phyloP scores from a whole-genome alignment of 2,888 invertebrate genomes.

The Polyploca ridens region DNA sequence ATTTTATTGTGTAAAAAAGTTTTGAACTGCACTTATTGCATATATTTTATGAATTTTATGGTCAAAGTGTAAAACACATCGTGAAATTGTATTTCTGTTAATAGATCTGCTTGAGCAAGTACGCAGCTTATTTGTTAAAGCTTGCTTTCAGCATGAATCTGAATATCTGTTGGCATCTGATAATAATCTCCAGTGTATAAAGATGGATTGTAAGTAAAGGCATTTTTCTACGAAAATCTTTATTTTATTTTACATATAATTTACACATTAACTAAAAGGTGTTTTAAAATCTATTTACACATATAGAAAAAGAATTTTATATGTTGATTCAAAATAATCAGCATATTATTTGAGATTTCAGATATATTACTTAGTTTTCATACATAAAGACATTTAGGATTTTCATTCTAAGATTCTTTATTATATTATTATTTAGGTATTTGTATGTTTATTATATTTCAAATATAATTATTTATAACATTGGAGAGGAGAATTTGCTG shows the following conservation, averaged over 20 bases:
- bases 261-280: conserved; percentile 68
- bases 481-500: neutral
- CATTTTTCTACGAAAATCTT: conserved; percentile 76
- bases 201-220: conserved; percentile 48
- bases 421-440: neutral
- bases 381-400: neutral
- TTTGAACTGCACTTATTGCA: conserved; percentile 21
- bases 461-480: neutral
- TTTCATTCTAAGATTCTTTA: conserved; percentile 1
- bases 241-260: conserved; percentile 79
- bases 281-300: conserved; percentile 66
- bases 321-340: conserved; percentile 49
- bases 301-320: conserved; percentile 56
- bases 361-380: conserved; percentile 23
- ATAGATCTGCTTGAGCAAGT: neutral
- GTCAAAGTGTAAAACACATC: neutral
- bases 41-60: conserved; percentile 15
- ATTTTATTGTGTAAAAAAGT: conserved; percentile 20
- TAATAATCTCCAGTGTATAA: neutral
- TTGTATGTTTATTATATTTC: neutral
- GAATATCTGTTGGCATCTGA: neutral
- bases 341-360: conserved; percentile 55
- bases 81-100: neutral
- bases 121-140: neutral
- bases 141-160: conserved; percentile 12